Conservation (phyloP, 2,113 vertebrate genomes). For the Odocoileus virginianus region DNA sequence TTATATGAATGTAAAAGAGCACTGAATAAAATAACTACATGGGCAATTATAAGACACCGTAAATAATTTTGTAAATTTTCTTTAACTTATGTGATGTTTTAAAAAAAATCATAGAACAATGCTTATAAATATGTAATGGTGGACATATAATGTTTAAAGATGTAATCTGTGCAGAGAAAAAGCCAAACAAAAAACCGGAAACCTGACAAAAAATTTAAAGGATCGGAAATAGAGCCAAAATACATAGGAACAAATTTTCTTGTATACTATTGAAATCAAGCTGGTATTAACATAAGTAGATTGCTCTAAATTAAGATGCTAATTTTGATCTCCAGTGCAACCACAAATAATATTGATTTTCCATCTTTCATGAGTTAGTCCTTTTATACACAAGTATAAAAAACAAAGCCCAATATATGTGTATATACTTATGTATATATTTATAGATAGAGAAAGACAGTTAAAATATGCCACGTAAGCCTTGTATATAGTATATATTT, state of each 20-base stretch:
- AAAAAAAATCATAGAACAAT: neutral
- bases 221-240: neutral
- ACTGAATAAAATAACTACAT: neutral
- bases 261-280: neutral
- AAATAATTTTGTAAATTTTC: neutral
- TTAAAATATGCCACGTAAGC: neutral
- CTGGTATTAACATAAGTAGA: neutral
- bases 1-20: neutral
- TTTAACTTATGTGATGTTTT: neutral
- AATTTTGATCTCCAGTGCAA: neutral
- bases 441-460: neutral
- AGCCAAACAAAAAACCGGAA: neutral
- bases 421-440: neutral
- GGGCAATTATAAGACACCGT: neutral
- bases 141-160: neutral
- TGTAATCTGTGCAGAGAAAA: neutral
- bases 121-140: neutral
- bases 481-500: neutral
- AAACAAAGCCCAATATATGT: neutral
- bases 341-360: neutral
- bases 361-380: neutral
- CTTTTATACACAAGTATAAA: neutral
- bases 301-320: neutral
- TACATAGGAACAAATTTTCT: neutral
- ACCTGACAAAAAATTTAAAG: neutral